Conservation (phyloP, 2,888 invertebrate genomes). For the Halictus ligatus region DNA sequence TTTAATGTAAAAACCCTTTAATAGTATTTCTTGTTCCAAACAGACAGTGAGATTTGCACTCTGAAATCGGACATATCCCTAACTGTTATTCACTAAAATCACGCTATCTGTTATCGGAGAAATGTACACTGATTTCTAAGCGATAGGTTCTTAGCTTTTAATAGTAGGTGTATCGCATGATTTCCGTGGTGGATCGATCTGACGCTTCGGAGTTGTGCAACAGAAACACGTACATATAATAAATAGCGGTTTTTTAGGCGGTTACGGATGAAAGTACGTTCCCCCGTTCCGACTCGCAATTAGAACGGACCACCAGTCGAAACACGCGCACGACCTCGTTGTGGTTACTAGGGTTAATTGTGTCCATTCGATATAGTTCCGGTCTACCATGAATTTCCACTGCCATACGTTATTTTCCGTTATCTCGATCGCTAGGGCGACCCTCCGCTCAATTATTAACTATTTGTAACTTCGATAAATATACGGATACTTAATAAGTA, state of each 20-base stretch:
- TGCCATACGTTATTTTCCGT: slow-evolving; percentile 47
- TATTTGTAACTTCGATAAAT: slow-evolving; percentile 56
- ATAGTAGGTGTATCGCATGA: neutral
- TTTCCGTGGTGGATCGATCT: neutral
- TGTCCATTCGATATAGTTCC: slow-evolving; percentile 61
- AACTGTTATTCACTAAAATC: too few species aligned
- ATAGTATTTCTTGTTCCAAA: too few species aligned
- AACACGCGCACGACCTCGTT: slow-evolving; percentile 58
- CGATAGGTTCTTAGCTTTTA: neutral
- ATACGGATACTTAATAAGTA: slow-evolving; percentile 28
- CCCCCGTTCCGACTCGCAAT: slow-evolving; percentile 28
- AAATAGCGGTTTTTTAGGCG: slow-evolving; percentile 18
- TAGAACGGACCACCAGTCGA: slow-evolving; percentile 41
- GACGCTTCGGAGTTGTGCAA: neutral
- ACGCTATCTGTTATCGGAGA: neutral
- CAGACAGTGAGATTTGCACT: too few species aligned
- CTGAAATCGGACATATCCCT: too few species aligned
- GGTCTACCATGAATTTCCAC: slow-evolving; percentile 64
- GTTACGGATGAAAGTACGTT: slow-evolving; percentile 25
- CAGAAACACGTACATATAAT: slow-evolving; percentile 6
- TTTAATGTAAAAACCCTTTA: too few species aligned
- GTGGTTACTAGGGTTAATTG: slow-evolving; percentile 66
- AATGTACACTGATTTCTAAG: neutral
- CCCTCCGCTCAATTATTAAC: slow-evolving; percentile 46
- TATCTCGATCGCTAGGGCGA: slow-evolving; percentile 58